Conservation (phyloP, 1,140 invertebrate genomes). For the Drosophila punjabiensis region DNA sequence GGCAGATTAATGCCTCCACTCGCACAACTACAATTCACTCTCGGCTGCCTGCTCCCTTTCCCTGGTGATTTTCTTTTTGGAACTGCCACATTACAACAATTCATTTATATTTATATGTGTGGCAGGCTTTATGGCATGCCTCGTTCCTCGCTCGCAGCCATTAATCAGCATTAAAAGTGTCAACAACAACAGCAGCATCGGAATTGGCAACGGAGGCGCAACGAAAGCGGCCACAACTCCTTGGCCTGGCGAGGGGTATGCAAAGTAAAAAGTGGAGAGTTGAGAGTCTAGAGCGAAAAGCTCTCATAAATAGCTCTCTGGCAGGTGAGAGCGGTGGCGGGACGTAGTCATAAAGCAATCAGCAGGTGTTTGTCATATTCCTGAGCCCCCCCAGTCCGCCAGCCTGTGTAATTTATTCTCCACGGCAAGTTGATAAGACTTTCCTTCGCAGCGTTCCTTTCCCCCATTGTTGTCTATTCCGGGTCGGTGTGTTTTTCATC, state of each 20-base stretch:
- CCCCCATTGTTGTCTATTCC: constrained; percentile 18
- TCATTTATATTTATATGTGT: constrained; percentile 65
- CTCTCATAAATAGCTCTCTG: constrained; percentile 65
- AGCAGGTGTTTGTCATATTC: constrained; percentile 74
- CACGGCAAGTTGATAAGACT: constrained; percentile 52
- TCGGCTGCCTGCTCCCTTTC: constrained; percentile 3
- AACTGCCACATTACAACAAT: constrained; percentile 65
- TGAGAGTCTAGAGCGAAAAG: constrained; percentile 41
- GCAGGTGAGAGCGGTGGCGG: background rate
- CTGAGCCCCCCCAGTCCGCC: constrained; percentile 3
- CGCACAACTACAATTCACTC: constrained; percentile 25
- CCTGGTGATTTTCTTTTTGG: constrained; percentile 2
- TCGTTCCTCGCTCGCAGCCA: constrained; percentile 53
- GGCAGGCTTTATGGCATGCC: constrained; percentile 67
- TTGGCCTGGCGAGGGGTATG: constrained; percentile 34
- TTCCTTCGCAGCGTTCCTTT: background rate
- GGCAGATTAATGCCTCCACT: constrained; percentile 49
- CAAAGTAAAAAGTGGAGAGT: constrained; percentile 51
- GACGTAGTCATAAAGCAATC: constrained; percentile 58
- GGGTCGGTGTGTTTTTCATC: background rate
- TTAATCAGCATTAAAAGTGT: constrained; percentile 77
- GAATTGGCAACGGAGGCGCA: constrained; percentile 11
- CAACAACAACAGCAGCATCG: constrained; percentile 44
- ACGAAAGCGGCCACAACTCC: constrained; percentile 17
- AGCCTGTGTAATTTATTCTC: constrained; percentile 62